Base-by-base conservation (phyloP, 2,113 vertebrate genomes). In the Pteronura brasiliensis region DNA sequence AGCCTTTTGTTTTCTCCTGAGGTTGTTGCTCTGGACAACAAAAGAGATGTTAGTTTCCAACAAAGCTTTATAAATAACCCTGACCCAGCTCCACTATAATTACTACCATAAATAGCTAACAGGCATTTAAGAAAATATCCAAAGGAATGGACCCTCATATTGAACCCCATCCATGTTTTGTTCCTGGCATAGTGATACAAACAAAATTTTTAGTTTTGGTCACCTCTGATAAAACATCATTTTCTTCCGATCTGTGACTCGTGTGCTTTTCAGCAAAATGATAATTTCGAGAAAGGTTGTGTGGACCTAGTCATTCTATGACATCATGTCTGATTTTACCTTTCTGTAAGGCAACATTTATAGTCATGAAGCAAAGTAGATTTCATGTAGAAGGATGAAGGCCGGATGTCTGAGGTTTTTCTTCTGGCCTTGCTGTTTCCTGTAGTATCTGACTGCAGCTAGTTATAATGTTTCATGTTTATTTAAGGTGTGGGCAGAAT, bases 381-480 rank as follows among this genome's bases (percentile, higher is more conserved):
- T 72, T 95, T 91, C 13, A 39, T 87, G 42, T 55, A 80, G 57
- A 82, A 86, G 95, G 52, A 63, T 81, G 63, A 93, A 90, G 81
- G 55, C 80, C 8, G 39, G 55, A 84, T 90, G 42, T 71, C 86
- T 92, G 93, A 96, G 85, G 79, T 88, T 97, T 97, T 94, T 89
- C 57, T 69, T 86, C 20, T 67, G 76, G 39, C 84, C 83, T 88
- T 88, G 65, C 59, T 92, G 55, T 92, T 98, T 97, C 86, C 86
- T 61, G 18, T 97, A 90, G 85, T 90, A 80, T 84, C 63, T 96
- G 79, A 93, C 44, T 95, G 25, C 42, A 88, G 39, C 79, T 83
- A 49, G 91, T 88, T 97, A 44, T 39, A 85, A 36, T 76, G 71
- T 88, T 95, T 97, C 21, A 11, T 95, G 90, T 98, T 96, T 97